These are phyloP conservation scores for Alethe castanea DNA, from an alignment of 2,113 vertebrate genomes.

Conservation along the genomic window DNA sequence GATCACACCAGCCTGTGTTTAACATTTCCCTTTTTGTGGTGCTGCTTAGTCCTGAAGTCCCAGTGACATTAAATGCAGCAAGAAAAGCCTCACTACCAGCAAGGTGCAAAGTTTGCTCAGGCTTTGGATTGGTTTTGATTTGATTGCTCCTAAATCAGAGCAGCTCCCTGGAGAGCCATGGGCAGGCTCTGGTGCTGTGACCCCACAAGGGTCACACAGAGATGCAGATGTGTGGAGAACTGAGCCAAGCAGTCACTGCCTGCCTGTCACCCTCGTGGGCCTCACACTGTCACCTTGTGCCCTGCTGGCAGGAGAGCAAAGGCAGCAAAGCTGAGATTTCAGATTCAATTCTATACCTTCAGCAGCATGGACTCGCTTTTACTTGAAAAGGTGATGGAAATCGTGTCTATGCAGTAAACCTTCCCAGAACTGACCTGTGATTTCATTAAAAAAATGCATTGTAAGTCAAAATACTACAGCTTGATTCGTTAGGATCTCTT, in stretches of 20 bases:
- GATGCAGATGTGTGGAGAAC: background rate
- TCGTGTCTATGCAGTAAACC: background rate
- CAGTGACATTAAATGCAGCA: background rate
- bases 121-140: background rate
- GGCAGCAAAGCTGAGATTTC: background rate
- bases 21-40: background rate
- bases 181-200: background rate
- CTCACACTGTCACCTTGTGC: background rate
- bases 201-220: background rate
- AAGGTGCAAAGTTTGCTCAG: background rate
- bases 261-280: background rate
- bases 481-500: slow-evolving; percentile 4
- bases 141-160: background rate
- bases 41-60: background rate
- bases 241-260: background rate
- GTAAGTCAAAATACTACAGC: slow-evolving; percentile 32
- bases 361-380: background rate
- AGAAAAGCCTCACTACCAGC: background rate
- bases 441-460: background rate
- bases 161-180: background rate
- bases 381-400: background rate
- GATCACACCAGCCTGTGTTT: background rate
- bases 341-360: background rate
- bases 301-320: background rate
- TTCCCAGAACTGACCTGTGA: background rate